Percentiles rank a stretch among this genome's conserved stretches.
phyloP scores from a whole-genome alignment of 2,888 invertebrate genomes.

The Mermis nigrescens region DNA sequence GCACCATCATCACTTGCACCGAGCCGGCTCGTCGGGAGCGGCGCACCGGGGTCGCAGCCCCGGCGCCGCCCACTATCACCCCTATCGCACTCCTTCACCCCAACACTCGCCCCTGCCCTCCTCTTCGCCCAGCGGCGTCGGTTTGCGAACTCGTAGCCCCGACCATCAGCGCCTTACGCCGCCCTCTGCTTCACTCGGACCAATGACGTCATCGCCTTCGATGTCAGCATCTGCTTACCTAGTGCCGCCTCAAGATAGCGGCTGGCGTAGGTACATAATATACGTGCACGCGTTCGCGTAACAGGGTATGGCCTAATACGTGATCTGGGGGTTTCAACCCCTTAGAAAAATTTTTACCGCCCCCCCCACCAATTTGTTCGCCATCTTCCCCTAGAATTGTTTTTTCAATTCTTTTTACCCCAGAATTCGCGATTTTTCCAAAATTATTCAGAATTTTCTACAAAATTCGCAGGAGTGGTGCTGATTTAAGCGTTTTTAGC shows the following conservation, averaged over 20 bases:
- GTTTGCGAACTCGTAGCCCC: background rate
- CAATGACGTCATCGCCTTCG: no score
- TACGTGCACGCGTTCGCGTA: no score
- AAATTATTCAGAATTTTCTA: no score
- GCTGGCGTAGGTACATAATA: background rate
- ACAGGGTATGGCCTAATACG: no score
- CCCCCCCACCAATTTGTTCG: no score
- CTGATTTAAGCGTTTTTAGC: no score
- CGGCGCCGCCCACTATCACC: background rate
- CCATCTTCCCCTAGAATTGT: no score
- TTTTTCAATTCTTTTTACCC: no score
- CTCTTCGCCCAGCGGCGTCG: background rate
- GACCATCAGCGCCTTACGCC: background rate
- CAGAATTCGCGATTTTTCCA: no score
- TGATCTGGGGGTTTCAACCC: no score
- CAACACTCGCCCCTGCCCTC: background rate
- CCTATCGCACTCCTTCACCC: background rate
- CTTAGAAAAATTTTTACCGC: no score
- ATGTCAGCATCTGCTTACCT: background rate
- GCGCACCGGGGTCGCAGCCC: background rate
- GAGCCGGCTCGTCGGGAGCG: background rate
- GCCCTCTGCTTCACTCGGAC: background rate
- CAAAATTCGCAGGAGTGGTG: no score
- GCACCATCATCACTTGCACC: background rate
- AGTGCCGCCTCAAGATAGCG: constrained; percentile 2